Evolutionary conservation across 2,797 vertebrate genomes (phyloP), one percentile per base, ranked within the genome.

Genomic region (Triplophysa yarkandensis): DNA sequence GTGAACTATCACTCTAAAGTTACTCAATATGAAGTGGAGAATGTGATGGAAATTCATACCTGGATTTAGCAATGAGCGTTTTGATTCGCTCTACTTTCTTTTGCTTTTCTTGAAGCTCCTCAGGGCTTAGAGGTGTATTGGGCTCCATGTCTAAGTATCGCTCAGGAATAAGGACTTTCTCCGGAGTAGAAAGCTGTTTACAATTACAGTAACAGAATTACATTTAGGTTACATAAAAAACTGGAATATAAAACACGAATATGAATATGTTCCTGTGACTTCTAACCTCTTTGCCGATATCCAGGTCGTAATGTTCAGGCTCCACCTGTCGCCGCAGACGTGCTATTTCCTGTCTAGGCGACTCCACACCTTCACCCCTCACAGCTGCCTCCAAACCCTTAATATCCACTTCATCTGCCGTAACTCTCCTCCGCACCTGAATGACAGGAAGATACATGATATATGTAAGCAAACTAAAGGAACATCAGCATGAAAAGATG

Each of bases 51-150:
- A 8, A 4, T 69, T 46, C 81, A 65, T 87, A 99, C 97, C 95
- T 98, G 86, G 97, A 98, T 87, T 98, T 98, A 86, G 96, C 96
- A 73, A 99, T 98, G 48, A 99, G 94, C 0, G 95, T 97, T 86
- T 98, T 98, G 87, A 99, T 98, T 68, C 96, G 89, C 72, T 98
- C 95, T 82, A 98, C 93, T 80, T 98, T 98, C 89, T 94, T 98
- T 88, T 95, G 94, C 87, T 98, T 98, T 83, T 97, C 96, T 82
- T 91, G 94, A 85, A 94, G 85, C 83, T 98, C 96, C 88, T 98
- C 96, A 0, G 96, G 95, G 80, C 96, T 98, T 34, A 98, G 89
- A 0, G 94, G 95, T 0, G 80, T 82, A 30, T 89, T 90, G 0
- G 95, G 93, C 74, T 98, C 96, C 70, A 92, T 68, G 6, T 97